A percentile compares a stretch with the other conserved stretches of the same genome.
These are phyloP conservation scores for Scleropages formosus DNA, from an alignment of 2,797 vertebrate species.

Conservation along the genomic window DNA sequence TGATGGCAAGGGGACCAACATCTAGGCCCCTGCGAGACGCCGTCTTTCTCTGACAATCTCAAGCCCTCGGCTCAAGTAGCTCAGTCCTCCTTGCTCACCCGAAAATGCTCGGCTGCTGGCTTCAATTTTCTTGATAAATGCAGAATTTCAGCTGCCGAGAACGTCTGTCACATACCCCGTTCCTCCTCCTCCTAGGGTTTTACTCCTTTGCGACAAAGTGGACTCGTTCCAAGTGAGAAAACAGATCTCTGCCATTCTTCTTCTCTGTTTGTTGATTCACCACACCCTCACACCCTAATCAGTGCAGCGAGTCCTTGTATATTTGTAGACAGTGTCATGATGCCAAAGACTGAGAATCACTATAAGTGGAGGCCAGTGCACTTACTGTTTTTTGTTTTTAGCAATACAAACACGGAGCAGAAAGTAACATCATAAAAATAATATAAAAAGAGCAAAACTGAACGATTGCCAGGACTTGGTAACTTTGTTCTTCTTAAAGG, in stretches of 20 bases:
- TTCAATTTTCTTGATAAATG: not conserved
- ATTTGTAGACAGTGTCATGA: no score
- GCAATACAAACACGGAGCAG: no score
- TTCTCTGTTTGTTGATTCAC: not conserved
- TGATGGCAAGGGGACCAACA: no score
- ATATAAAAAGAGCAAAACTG: no score
- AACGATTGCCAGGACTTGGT: no score
- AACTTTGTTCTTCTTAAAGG: not conserved
- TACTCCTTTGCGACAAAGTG: not conserved
- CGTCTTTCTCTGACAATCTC: no score
- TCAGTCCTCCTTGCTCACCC: no score
- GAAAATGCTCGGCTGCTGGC: not conserved
- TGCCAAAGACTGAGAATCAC: no score
- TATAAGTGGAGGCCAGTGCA: no score
- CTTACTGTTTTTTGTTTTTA: no score
- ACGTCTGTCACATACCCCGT: not conserved
- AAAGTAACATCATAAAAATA: conserved; percentile 4
- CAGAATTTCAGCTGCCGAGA: not conserved
- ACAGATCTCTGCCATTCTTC: not conserved
- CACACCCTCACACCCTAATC: not conserved
- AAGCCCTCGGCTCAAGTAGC: no score
- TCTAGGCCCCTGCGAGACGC: no score
- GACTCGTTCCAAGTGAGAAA: not conserved
- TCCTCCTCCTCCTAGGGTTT: not conserved
- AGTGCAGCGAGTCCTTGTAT: not conserved